Evolutionary conservation across 2,797 vertebrate species (phyloP).

Genomic region (Lutjanus campechanus): DNA sequence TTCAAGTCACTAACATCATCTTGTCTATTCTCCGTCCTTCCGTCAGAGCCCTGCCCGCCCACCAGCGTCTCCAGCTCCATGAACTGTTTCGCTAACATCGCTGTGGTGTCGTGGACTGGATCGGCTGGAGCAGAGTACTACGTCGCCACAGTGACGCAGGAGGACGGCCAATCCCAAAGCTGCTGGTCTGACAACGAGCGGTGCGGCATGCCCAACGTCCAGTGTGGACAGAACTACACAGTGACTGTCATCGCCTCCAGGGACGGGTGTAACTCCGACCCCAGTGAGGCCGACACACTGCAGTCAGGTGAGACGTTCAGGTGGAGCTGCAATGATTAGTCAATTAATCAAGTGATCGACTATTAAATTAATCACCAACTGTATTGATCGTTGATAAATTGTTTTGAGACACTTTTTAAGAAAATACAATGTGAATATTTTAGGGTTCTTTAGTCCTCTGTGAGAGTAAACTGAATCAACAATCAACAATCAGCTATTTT

Average conservation of each 20-base stretch:
- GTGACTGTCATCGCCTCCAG: slow-evolving; percentile 81
- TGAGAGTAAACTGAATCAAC: too few species aligned
- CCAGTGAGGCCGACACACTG: slow-evolving; percentile 66
- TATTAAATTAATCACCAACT: too few species aligned
- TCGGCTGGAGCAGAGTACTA: slow-evolving; percentile 80
- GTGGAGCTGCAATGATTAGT: too few species aligned
- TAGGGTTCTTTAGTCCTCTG: too few species aligned
- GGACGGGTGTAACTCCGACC: slow-evolving; percentile 76
- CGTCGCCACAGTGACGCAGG: slow-evolving; percentile 67
- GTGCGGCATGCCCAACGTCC: slow-evolving; percentile 81
- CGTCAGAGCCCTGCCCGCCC: slow-evolving; percentile 85
- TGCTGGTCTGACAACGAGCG: slow-evolving; percentile 78
- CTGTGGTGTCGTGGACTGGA: slow-evolving; percentile 79
- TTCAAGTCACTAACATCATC: not conserved
- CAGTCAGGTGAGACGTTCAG: slow-evolving; percentile 78
- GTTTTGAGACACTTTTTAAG: too few species aligned
- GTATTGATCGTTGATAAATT: too few species aligned
- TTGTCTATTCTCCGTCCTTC: not conserved
- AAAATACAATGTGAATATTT: too few species aligned
- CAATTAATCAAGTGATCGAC: too few species aligned
- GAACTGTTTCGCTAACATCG: slow-evolving; percentile 84
- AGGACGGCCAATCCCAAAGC: slow-evolving; percentile 58
- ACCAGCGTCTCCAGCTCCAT: slow-evolving; percentile 69
- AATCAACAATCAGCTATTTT: too few species aligned
- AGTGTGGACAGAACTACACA: slow-evolving; percentile 82